phyloP scores from a whole-genome alignment of 2,888 invertebrate genomes.

The Pteria penguin region DNA sequence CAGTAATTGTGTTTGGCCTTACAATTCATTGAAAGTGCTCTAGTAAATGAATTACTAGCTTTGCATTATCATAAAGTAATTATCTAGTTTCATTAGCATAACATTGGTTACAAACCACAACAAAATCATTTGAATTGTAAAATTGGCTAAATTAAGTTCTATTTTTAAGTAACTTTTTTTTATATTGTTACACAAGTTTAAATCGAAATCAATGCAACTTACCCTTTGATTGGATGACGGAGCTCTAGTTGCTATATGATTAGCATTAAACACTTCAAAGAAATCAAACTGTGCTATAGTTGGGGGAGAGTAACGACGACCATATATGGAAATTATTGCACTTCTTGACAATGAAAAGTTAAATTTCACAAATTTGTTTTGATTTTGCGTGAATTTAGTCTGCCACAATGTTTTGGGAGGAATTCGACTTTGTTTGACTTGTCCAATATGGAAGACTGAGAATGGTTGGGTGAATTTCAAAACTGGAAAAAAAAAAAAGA shows the following conservation, averaged over 20 bases:
- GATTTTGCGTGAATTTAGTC: conserved; percentile 97
- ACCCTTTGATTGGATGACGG: conserved; percentile 40
- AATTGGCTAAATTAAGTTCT: too few relatives aligned
- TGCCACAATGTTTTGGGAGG: conserved; percentile 98
- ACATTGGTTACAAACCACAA: too few relatives aligned
- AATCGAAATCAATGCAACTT: too few relatives aligned
- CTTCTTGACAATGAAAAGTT: conserved; percentile 86
- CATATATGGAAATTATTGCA: conserved; percentile 90
- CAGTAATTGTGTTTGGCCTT: too few relatives aligned
- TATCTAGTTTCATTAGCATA: too few relatives aligned
- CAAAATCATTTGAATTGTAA: too few relatives aligned
- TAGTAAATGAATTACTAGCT: too few relatives aligned
- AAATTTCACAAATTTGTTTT: conserved; percentile 95
- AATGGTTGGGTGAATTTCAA: conserved; percentile 47
- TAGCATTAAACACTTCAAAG: conserved; percentile 89
- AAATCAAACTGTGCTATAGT: conserved; percentile 98
- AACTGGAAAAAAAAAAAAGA: conserved; percentile 41
- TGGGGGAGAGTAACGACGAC: conserved; percentile 94
- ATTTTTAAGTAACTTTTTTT: too few relatives aligned
- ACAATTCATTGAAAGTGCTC: too few relatives aligned
- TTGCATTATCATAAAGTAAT: too few relatives aligned
- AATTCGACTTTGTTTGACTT: conserved; percentile 87
- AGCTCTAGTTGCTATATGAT: conserved; percentile 60
- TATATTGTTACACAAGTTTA: too few relatives aligned
- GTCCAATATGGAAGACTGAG: conserved; percentile 48